Conservation (phyloP, 2,888 invertebrate species). For the Ophioninae sp. region DNA sequence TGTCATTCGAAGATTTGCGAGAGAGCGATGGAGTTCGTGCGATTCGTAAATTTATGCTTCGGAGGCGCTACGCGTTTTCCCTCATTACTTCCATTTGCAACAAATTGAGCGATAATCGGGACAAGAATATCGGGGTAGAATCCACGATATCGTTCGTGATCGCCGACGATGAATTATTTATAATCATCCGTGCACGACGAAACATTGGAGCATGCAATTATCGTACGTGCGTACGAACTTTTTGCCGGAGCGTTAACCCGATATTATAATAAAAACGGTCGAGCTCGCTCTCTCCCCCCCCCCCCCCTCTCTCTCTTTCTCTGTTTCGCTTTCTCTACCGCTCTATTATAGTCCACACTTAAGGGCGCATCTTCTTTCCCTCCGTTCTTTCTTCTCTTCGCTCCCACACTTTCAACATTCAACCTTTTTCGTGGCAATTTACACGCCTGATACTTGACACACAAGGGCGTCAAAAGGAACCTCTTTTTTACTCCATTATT, state of each 20-base stretch:
- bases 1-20: not conserved
- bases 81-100: constrained; percentile 2
- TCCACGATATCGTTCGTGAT: constrained; percentile 11
- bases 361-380: not conserved
- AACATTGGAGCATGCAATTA: constrained; percentile 56
- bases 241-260: constrained; percentile 48
- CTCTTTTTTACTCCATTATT: not conserved
- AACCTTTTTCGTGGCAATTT: constrained; percentile 15
- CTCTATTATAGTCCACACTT: constrained; percentile 26
- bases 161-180: constrained; percentile 62
- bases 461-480: not conserved
- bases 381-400: not conserved
- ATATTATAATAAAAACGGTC: constrained; percentile 45
- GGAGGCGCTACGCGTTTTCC: not conserved
- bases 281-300: constrained; percentile 19
- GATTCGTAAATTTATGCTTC: not conserved
- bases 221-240: constrained; percentile 52
- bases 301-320: not conserved
- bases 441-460: not conserved
- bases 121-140: constrained; percentile 11
- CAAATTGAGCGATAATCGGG: constrained; percentile 34
- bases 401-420: constrained; percentile 6
- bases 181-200: constrained; percentile 48
- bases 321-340: constrained; percentile 16
- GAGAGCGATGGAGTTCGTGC: not conserved